Base-by-base conservation (phyloP, 2,113 vertebrate species). In the Elaphurus davidianus region DNA sequence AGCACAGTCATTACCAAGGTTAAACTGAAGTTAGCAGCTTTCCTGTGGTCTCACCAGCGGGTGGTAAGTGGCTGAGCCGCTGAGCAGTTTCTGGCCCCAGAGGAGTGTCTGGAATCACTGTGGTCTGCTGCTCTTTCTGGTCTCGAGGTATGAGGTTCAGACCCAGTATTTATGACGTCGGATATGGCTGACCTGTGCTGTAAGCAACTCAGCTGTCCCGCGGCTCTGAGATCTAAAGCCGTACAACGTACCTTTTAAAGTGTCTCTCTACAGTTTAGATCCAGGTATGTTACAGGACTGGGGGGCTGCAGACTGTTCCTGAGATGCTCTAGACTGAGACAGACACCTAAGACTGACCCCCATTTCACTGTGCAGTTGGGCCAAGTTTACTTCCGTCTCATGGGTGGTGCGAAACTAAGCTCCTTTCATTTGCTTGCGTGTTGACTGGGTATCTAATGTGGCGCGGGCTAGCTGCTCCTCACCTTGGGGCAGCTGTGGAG, bases 301-400 rank as follows among this genome's bases (percentile, higher is more conserved):
- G 43, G 19, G 5, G 1, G 13, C 23, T 40, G 50, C 10, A 2
- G 14, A 1, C 12, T 14, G 23, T 67, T 55, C 28, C 64, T 0
- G 21, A 45, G 16, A 15, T 6, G 81, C 21, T 67, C 57, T 2
- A 6, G 81, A 25, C 5, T 1, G 57, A 45, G 21, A 12, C 25
- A 33, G n/a, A 81, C 2, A 16, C 57, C 25, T 9, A 59, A 43
- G 40, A 33, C 12, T 9, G 0, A 30, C 50, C 25, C 30, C 54
- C 33, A 2, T 16, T 15, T 27, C 2, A 57, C 0, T 43, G 59
- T 76, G 16, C n/a, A 55, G 43, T 30, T 15, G 40, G 71, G 13
- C 7, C 25, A 9, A 1, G 43, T 30, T 23, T 16, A 13, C 50
- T n/a, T n/a, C 30, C 11, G 16, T 40, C 27, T 64, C 17, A 0